A percentile compares a stretch with the other conserved stretches of the same genome.
phyloP scores from a whole-genome alignment of 2,113 vertebrate genomes.

The Phocoena phocoena region DNA sequence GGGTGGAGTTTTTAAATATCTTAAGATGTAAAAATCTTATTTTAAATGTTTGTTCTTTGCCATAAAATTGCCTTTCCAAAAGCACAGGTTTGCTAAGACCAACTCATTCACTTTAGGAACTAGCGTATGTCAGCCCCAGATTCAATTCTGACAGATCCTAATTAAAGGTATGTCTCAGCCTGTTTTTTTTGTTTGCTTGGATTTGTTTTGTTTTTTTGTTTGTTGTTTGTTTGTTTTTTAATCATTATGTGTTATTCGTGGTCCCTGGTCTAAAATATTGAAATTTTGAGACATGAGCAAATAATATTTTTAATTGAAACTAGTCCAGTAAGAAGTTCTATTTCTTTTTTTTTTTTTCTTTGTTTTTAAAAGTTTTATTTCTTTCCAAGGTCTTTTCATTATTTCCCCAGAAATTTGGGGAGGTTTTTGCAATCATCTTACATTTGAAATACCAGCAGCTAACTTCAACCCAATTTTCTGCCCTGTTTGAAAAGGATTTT shows the following conservation, averaged over 20 bases:
- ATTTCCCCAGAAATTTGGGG: background rate
- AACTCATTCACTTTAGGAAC: background rate
- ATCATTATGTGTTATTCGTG: background rate
- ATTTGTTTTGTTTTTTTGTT: background rate
- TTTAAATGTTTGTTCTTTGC: background rate
- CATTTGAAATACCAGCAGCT: constrained; percentile 45
- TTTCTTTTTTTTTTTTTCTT: background rate
- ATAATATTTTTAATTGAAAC: constrained; percentile 37
- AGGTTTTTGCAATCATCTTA: background rate
- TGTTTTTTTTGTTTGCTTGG: background rate
- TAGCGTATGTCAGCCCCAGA: background rate
- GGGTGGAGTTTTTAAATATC: constrained; percentile 34
- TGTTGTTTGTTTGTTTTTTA: background rate
- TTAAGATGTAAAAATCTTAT: constrained; percentile 30
- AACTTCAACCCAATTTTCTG: constrained; percentile 63
- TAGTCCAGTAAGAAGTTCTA: background rate
- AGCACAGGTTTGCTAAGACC: background rate
- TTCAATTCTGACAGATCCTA: background rate
- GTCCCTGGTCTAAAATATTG: background rate
- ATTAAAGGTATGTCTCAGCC: background rate
- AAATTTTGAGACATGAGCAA: background rate
- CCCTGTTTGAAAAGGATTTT: constrained; percentile 62
- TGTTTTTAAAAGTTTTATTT: background rate
- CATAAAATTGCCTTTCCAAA: background rate
- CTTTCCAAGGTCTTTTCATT: background rate